Evolutionary conservation across 2,888 invertebrate species (phyloP).

Genomic region (Drosophila neotestacea): DNA sequence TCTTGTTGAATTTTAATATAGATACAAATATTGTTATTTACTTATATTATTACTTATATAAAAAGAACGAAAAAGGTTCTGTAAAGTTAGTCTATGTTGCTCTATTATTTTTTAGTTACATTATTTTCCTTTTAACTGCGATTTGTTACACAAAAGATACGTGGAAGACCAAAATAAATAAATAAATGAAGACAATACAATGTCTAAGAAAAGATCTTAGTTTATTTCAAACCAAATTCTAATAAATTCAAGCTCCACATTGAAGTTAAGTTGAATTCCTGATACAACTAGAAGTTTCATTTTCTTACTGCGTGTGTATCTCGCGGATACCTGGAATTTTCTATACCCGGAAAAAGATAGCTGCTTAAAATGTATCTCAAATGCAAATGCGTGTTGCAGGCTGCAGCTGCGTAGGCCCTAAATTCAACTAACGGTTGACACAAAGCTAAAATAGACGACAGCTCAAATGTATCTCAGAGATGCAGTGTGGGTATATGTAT

Average conservation of each 20-base stretch:
- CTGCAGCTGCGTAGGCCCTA: slow-evolving; percentile 51
- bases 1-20: no score
- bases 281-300: neutral
- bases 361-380: slow-evolving; percentile 37
- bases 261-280: neutral
- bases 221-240: neutral
- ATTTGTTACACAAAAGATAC: no score
- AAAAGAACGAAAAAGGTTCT: no score
- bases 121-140: no score
- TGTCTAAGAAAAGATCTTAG: neutral
- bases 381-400: slow-evolving; percentile 23
- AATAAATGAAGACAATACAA: neutral
- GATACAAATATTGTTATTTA: no score
- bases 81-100: no score
- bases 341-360: slow-evolving; percentile 29
- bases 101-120: no score
- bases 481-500: slow-evolving; percentile 34
- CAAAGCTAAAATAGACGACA: slow-evolving; percentile 20
- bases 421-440: slow-evolving; percentile 55
- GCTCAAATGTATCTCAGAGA: slow-evolving; percentile 36
- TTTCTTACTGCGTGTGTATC: slow-evolving; percentile 5
- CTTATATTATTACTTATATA: no score
- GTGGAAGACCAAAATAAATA: neutral
- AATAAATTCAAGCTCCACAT: neutral
- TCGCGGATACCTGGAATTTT: slow-evolving; percentile 49